phyloP scores from a whole-genome alignment of 2,888 invertebrate species.

The Calameuta pallipes region DNA sequence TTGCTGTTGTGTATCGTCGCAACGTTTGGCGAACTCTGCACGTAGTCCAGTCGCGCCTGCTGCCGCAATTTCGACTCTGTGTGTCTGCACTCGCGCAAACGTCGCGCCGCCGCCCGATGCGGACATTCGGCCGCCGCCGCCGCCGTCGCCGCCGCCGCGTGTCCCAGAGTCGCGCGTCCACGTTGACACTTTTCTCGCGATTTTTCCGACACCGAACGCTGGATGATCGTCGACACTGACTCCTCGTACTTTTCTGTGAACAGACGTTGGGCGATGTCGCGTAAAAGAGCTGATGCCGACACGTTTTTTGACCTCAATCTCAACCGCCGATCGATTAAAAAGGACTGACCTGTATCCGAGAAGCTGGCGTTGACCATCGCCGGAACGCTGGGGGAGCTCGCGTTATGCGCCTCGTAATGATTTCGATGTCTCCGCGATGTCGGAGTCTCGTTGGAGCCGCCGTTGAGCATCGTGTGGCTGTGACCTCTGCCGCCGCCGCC shows the following conservation, averaged over 20 bases:
- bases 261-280: neutral
- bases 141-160: conserved; percentile 30
- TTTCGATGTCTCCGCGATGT: conserved; percentile 44
- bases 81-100: conserved; percentile 49
- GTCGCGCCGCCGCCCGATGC: conserved; percentile 48
- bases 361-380: conserved; percentile 57
- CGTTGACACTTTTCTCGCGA: conserved; percentile 61
- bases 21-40: conserved; percentile 74
- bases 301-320: too few relatives aligned
- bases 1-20: conserved; percentile 69
- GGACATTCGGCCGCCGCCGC: conserved; percentile 50
- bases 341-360: conserved; percentile 54
- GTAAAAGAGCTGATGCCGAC: neutral
- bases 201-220: conserved; percentile 68
- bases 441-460: conserved; percentile 48
- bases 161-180: conserved; percentile 49
- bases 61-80: conserved; percentile 59
- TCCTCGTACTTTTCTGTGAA: conserved; percentile 59
- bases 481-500: conserved; percentile 46
- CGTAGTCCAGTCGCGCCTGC: conserved; percentile 66
- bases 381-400: conserved; percentile 61
- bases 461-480: conserved; percentile 54
- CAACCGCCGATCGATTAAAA: too few relatives aligned
- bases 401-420: conserved; percentile 55
- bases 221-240: conserved; percentile 59